Percentiles rank a stretch among this genome's conserved stretches.
These are phyloP conservation scores for Champsocephalus gunnari DNA, from an alignment of 2,797 vertebrate genomes.

Conservation along the genomic window DNA sequence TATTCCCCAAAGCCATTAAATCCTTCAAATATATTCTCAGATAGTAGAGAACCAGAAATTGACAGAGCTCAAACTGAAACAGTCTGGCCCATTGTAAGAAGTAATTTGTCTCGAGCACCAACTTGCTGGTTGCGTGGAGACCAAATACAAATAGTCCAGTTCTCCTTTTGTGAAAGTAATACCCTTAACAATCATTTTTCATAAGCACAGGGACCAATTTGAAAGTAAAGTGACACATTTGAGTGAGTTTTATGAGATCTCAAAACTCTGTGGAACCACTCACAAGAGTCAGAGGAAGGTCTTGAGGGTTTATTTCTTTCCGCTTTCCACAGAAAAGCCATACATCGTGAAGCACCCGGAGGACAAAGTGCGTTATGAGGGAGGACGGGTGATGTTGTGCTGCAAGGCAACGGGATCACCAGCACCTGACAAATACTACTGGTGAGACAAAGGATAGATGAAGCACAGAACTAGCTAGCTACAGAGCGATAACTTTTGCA, in stretches of 20 bases:
- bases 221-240: constrained; percentile 44
- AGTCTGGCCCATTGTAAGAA: constrained; percentile 42
- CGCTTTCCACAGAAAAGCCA: constrained; percentile 88
- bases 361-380: constrained; percentile 87
- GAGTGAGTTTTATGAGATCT: constrained; percentile 62
- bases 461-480: neutral
- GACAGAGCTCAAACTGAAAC: constrained; percentile 49
- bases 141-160: constrained; percentile 57
- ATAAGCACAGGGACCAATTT: constrained; percentile 36
- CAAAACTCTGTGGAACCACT: constrained; percentile 44
- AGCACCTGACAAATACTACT: constrained; percentile 91
- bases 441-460: constrained; percentile 83
- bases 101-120: constrained; percentile 32
- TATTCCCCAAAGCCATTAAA: constrained; percentile 24
- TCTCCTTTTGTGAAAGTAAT: constrained; percentile 55
- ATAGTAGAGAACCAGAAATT: constrained; percentile 47
- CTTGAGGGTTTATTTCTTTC: constrained; percentile 50
- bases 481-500: neutral
- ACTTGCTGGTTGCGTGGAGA: constrained; percentile 51
- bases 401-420: constrained; percentile 92
- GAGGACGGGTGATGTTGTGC: constrained; percentile 91
- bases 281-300: constrained; percentile 29
- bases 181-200: constrained; percentile 58
- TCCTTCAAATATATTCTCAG: constrained; percentile 32
- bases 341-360: constrained; percentile 93